Evolutionary conservation across 2,888 invertebrate species (phyloP).

Genomic region (Nemoura dubitans): DNA sequence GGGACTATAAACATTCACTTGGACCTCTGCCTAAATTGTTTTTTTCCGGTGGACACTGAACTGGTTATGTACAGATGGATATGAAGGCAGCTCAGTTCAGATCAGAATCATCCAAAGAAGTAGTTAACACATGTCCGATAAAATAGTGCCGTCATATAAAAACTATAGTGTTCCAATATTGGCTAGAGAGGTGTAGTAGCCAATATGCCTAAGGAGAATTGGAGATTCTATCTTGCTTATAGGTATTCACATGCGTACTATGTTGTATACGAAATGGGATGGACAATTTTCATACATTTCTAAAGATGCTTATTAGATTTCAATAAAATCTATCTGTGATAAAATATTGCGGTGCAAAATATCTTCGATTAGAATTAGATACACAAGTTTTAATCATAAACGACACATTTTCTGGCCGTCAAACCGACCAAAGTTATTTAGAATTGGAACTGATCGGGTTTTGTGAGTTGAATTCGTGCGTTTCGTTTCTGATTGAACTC

Average conservation of each 20-base stretch:
- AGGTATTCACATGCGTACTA: too few species aligned
- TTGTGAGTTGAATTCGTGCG: not conserved
- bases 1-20: not conserved
- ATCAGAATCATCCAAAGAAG: not conserved
- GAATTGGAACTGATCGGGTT: not conserved
- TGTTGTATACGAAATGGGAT: not conserved
- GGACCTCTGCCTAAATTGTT: not conserved
- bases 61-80: not conserved
- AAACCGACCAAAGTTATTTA: too few species aligned
- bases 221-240: not conserved
- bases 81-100: not conserved
- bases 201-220: not conserved
- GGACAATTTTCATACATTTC: not conserved
- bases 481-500: not conserved
- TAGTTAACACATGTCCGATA: constrained; percentile 12
- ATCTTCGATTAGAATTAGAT: too few species aligned
- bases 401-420: too few species aligned
- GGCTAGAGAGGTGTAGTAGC: not conserved
- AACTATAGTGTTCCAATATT: not conserved
- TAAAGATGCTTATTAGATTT: too few species aligned
- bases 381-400: too few species aligned
- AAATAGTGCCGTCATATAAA: not conserved
- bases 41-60: not conserved
- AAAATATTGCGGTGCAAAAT: too few species aligned
- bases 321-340: too few species aligned